Conservation (phyloP, 2,797 vertebrate species). For the Gambelia wislizenii region DNA sequence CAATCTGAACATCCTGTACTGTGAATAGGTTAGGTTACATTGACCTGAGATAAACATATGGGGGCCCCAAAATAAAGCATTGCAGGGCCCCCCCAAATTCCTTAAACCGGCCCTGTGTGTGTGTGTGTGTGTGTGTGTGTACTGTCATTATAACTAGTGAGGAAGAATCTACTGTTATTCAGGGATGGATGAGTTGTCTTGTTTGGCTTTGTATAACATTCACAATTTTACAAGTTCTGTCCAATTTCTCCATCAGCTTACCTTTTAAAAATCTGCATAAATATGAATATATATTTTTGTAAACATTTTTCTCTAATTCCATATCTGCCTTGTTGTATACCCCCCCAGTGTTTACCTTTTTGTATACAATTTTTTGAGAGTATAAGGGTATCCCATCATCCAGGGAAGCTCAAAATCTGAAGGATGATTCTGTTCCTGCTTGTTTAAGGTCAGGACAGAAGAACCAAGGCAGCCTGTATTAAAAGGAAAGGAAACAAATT, state of each 20-base stretch:
- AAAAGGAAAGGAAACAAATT: background rate
- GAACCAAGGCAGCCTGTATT: background rate
- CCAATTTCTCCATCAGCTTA: background rate
- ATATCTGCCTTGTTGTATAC: background rate
- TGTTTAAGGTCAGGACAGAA: background rate
- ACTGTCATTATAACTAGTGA: slow-evolving; percentile 55
- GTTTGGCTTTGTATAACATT: background rate
- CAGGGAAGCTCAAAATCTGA: background rate
- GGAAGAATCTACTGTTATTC: slow-evolving; percentile 15
- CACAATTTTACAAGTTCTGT: background rate
- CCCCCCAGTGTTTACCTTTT: background rate
- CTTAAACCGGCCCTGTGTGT: too few relatives aligned
- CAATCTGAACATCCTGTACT: too few relatives aligned
- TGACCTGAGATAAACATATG: too few relatives aligned
- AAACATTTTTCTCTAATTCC: background rate
- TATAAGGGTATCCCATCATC: background rate
- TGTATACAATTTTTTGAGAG: background rate
- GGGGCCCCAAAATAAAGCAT: too few relatives aligned
- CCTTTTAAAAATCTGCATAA: background rate
- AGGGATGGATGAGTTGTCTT: background rate
- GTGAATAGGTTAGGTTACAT: too few relatives aligned
- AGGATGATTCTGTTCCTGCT: background rate
- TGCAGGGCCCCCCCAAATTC: too few relatives aligned
- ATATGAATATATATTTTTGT: background rate
- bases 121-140: too few relatives aligned